Evolutionary conservation across 2,888 invertebrate genomes (phyloP).

Genomic region (Idaea dimidiata): DNA sequence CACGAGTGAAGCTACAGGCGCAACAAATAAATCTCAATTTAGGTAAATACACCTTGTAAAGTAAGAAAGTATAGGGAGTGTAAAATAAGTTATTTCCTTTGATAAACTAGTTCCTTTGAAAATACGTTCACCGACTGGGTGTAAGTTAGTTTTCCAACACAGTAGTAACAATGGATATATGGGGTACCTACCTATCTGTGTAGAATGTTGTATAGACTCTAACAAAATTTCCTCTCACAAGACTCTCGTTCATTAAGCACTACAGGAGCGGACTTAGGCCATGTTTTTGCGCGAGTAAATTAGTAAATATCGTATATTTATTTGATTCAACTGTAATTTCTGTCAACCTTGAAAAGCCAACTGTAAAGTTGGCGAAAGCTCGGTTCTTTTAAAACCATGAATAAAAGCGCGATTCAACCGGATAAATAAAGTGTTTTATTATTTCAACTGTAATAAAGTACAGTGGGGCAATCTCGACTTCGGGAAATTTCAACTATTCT

Average conservation of each 20-base stretch:
- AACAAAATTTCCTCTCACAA: constrained; percentile 4
- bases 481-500: no score
- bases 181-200: background rate
- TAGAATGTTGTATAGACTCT: constrained; percentile 2
- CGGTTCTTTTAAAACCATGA: no score
- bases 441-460: no score
- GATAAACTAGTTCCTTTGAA: background rate
- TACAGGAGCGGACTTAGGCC: background rate
- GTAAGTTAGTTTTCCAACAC: background rate
- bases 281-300: background rate
- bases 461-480: no score
- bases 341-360: no score
- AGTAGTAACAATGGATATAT: background rate
- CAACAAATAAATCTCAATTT: background rate
- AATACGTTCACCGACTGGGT: background rate
- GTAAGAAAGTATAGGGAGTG: background rate
- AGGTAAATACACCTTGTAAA: background rate
- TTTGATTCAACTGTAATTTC: no score
- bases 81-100: background rate
- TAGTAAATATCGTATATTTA: no score
- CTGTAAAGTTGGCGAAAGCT: no score
- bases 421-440: no score
- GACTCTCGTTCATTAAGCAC: background rate
- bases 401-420: no score
- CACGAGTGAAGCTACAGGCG: background rate